Conservation (phyloP, 2,113 vertebrate species). For the Caretta caretta region DNA sequence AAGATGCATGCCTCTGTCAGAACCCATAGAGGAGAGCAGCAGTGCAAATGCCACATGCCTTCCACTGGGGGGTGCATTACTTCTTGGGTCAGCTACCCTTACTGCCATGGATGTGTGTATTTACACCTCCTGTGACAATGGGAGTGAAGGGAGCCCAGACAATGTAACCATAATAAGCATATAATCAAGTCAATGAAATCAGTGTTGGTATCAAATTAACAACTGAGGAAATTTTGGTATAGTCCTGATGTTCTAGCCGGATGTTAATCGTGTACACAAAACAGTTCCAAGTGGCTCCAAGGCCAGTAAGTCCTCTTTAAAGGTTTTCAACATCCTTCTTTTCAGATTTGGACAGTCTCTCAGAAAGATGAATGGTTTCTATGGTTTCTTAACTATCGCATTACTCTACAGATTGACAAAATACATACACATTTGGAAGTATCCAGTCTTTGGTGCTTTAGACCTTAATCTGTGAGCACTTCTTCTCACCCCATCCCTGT, state of each 20-base stretch:
- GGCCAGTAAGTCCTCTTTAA: background rate
- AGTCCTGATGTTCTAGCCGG: background rate
- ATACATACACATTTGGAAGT: background rate
- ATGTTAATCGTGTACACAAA: fast-evolving
- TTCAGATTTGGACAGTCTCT: background rate
- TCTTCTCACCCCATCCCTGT: background rate
- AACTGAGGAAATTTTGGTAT: background rate
- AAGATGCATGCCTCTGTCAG: background rate
- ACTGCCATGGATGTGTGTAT: background rate
- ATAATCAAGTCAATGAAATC: background rate
- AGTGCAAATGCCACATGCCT: background rate
- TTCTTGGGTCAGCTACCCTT: background rate
- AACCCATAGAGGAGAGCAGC: background rate
- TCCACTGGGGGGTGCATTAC: background rate
- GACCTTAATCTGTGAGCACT: background rate
- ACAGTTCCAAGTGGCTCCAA: background rate
- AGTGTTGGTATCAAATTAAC: background rate
- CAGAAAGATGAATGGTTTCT: background rate
- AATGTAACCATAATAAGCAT: background rate
- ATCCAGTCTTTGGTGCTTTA: background rate
- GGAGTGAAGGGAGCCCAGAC: background rate
- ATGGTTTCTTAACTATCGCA: fast-evolving
- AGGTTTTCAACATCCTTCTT: background rate
- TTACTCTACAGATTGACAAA: background rate
- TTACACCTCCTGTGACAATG: background rate